Evolutionary conservation across 2,888 invertebrate species (phyloP), one percentile per base, ranked within the genome.

Genomic region (Ennomos quercinarius): DNA sequence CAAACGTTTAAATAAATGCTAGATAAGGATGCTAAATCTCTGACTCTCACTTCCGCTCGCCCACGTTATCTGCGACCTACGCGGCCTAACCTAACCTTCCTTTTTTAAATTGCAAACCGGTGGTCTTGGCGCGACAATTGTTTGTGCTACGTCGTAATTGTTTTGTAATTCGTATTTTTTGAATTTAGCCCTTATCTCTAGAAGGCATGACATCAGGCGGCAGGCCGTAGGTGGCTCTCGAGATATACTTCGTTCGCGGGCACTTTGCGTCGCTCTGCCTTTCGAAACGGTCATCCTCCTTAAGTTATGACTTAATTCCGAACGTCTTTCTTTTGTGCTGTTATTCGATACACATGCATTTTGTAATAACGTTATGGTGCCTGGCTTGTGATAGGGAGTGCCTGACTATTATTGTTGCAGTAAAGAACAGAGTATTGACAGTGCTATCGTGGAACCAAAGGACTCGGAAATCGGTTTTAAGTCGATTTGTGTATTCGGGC

Each of bases 11-110:
- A 43, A 13, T 70, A 67, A 63, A 64, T 58, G 91, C 79, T 85
- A 88, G 90, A 91, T 80, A 84, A 86, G 82, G 91, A 90, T 68
- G 77, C 74, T 69, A 74, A 76, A 78, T 75, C 74, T 74, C 78
- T 79, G 81, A 76, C 91, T 91, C 90, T 91, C 89, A 91, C 91
- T 92, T 92, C 92, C 91, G 92, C 85, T 91, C 91, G 90, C 92
- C 92, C 83, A 92, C 91, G 84, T 74, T 74, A 36, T 13, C 79
- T 81, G 83, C 86, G 82, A 80, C 90, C 91, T 81, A 91, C 91
- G 89, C 89, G 72, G 68, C 68, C 70, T 78, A 78, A 83, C 86
- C 87, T 87, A 84, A 82, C 78, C 81, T 71, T 75, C 27, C 27
- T 79, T 59, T 84, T 79, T 81, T 82, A 86, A 86, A 86, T 85